phyloP scores from a whole-genome alignment of 2,888 invertebrate genomes.

The Geotrupes spiniger region DNA sequence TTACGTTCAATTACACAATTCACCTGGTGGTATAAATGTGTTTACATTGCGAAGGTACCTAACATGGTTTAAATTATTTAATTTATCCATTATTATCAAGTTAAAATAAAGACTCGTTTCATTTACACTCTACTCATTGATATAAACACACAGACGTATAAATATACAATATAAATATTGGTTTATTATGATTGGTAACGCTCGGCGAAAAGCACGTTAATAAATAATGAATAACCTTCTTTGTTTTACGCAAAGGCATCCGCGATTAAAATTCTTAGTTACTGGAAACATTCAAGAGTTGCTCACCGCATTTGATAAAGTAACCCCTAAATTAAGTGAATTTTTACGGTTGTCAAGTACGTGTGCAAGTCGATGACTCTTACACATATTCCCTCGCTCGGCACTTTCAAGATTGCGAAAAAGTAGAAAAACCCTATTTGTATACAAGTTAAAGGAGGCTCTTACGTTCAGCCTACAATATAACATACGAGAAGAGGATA shows the following conservation, averaged over 20 bases:
- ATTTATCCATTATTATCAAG: too few species aligned
- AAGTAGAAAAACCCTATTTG: slow-evolving; percentile 10
- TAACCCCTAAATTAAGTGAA: neutral
- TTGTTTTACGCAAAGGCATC: slow-evolving; percentile 3
- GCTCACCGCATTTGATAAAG: slow-evolving; percentile 8
- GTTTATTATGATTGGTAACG: too few species aligned
- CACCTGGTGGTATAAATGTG: too few species aligned
- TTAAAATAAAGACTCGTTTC: too few species aligned
- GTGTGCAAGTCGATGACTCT: neutral
- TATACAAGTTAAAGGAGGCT: slow-evolving; percentile 9
- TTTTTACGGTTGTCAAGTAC: neutral
- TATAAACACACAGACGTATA: too few species aligned
- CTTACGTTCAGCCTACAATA: slow-evolving; percentile 3
- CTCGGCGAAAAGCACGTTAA: too few species aligned
- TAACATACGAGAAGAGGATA: neutral
- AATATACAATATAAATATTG: too few species aligned
- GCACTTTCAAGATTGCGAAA: slow-evolving; percentile 9
- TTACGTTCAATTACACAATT: too few species aligned
- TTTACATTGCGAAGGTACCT: too few species aligned
- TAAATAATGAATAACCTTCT: too few species aligned
- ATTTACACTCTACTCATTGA: too few species aligned
- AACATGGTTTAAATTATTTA: too few species aligned
- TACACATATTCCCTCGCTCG: slow-evolving; percentile 3
- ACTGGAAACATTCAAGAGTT: slow-evolving; percentile 6
- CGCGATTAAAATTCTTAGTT: slow-evolving; percentile 5